Base-by-base conservation (phyloP, 2,888 invertebrate species). In the Amphipoea lucens region DNA sequence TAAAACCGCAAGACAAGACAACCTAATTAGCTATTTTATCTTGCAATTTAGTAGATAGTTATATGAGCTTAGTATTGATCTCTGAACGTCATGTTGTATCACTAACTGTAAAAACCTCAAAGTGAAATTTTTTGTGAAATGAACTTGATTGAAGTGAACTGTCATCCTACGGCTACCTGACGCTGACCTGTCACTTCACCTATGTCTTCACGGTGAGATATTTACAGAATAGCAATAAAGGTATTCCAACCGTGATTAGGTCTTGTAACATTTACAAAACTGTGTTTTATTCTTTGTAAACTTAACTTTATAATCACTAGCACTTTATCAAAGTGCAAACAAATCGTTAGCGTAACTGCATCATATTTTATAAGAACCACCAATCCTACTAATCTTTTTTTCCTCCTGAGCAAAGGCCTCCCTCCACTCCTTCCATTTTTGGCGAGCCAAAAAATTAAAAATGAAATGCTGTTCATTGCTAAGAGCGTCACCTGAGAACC, bases 391-490 rank as follows among this genome's bases (percentile, higher is more conserved):
- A 51, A 51, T 51, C 17, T 51, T 12, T 45, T 42, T 42, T 36
- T 29, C 29, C 1, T 29, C 29, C 29, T 29, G 29, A 1, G 29
- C 29, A 29, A 29, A 29, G 29, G 29, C 29, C n/a, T n/a, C n/a
- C n/a, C n/a, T n/a, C n/a, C n/a, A n/a, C n/a, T n/a, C n/a, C n/a
- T n/a, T n/a, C n/a, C n/a, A n/a, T n/a, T n/a, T n/a, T n/a, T n/a
- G n/a, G n/a, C n/a, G n/a, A n/a, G n/a, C n/a, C n/a, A n/a, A n/a
- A n/a, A n/a, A n/a, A n/a, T n/a, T 42, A 60, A n/a, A n/a, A 60
- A 60, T 60, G 11, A 60, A n/a, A 60, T 60, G n/a, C n/a, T 60
- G 60, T 60, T 60, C n/a, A n/a, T 60, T n/a, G 60, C n/a, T 60
- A n/a, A n/a, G 1, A 12, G 60, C 60, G n/a, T 60, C n/a, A 60